These are phyloP conservation scores for Pteronotus mesoamericanus DNA, from an alignment of 2,797 vertebrate species.

Conservation along the genomic window DNA sequence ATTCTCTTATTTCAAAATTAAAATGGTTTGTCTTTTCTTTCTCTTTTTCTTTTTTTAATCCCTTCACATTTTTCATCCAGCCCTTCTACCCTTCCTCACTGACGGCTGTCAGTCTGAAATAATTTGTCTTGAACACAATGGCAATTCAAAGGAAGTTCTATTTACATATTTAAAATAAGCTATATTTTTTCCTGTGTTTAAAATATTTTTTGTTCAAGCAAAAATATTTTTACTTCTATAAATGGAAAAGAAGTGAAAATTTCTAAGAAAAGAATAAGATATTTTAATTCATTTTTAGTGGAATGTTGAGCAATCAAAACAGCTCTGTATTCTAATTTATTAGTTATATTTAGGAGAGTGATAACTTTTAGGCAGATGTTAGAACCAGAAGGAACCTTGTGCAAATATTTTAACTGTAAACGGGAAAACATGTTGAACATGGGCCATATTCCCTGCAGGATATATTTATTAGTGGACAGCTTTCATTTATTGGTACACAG, in stretches of 20 bases:
- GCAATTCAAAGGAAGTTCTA: background rate
- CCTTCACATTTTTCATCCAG: background rate
- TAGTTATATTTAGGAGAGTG: background rate
- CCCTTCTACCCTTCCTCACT: background rate
- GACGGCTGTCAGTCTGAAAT: background rate
- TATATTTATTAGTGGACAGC: background rate
- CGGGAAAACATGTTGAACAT: background rate
- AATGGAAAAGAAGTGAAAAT: background rate
- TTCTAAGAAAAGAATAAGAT: background rate
- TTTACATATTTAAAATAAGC: background rate
- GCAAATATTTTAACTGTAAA: background rate
- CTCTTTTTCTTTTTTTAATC: background rate
- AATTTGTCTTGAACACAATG: background rate
- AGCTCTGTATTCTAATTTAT: background rate
- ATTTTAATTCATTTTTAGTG: background rate
- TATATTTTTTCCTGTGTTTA: background rate
- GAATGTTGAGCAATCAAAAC: background rate
- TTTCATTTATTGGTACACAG: background rate
- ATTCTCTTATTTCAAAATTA: constrained; percentile 27
- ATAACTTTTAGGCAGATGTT: background rate
- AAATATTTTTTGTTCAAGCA: background rate
- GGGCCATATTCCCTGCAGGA: background rate
- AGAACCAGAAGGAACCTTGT: background rate
- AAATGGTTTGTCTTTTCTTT: background rate
- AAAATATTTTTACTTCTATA: background rate